A percentile compares a stretch with the other conserved stretches of the same genome.
Conservation (phyloP, 1,140 invertebrate genomes). For the Magallana angulata region DNA sequence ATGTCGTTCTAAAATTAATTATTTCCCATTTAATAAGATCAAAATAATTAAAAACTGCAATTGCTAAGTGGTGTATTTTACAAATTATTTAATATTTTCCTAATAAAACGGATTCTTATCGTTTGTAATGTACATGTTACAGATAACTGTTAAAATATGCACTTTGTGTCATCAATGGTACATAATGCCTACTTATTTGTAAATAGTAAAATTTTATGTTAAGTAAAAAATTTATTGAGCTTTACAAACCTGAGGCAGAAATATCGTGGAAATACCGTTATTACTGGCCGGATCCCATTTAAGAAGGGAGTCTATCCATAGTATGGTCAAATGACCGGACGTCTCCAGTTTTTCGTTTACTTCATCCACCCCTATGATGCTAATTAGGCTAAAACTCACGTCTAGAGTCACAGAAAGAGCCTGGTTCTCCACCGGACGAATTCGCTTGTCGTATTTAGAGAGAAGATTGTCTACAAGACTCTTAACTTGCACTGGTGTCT, state of each 20-base stretch:
- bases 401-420: conserved; percentile 39
- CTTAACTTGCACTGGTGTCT: conserved; percentile 15
- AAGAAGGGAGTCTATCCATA: conserved; percentile 50
- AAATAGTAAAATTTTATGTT: not conserved
- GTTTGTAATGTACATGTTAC: not conserved
- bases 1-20: conserved; percentile 29
- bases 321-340: conserved; percentile 38
- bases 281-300: conserved; percentile 54
- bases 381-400: conserved; percentile 47
- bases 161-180: not conserved
- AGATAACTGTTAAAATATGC: not conserved
- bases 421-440: conserved; percentile 47
- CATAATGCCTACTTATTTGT: not conserved
- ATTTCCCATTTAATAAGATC: no score
- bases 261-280: conserved; percentile 14
- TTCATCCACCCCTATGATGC: conserved; percentile 51
- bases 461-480: not conserved
- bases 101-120: not conserved
- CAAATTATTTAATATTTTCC: not conserved
- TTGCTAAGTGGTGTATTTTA: not conserved
- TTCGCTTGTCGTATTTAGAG: conserved; percentile 45
- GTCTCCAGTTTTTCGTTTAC: conserved; percentile 47
- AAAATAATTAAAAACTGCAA: no score
- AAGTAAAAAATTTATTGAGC: not conserved
- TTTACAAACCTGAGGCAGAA: conserved; percentile 5